These are phyloP conservation scores for Halotydeus destructor DNA, from an alignment of 1,140 invertebrate species.

Conservation along the genomic window DNA sequence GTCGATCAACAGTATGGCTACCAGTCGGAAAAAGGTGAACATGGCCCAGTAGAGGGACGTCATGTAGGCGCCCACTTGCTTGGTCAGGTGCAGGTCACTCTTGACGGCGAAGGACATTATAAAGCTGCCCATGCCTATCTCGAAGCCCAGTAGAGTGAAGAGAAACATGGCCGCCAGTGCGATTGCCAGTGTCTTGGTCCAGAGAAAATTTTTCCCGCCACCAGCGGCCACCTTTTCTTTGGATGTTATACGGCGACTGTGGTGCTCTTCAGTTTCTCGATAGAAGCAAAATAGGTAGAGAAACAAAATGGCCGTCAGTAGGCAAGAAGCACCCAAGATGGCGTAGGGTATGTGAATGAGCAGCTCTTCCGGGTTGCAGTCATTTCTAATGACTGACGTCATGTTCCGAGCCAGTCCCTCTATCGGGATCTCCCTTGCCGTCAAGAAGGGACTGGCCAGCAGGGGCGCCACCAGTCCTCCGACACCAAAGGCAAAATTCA, in stretches of 20 bases:
- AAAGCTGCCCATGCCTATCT: conserved; percentile 29
- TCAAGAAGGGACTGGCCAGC: conserved; percentile 27
- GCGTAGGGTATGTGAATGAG: background rate
- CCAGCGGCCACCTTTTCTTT: background rate
- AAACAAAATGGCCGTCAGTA: background rate
- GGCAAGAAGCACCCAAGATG: background rate
- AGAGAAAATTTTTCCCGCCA: too few relatives aligned
- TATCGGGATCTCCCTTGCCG: background rate
- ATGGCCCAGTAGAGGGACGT: conserved; percentile 31
- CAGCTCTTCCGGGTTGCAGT: background rate
- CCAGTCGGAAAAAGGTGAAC: conserved; percentile 25
- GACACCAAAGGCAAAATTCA: conserved; percentile 32
- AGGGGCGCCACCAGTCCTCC: conserved; percentile 31
- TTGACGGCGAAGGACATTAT: conserved; percentile 26
- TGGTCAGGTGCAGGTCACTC: conserved; percentile 21
- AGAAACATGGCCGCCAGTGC: too few relatives aligned
- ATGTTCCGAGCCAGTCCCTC: background rate
- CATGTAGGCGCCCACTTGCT: conserved; percentile 24
- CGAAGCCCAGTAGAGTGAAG: conserved; percentile 26
- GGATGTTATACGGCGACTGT: too few relatives aligned
- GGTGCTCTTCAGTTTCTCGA: background rate
- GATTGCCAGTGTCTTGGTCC: too few relatives aligned
- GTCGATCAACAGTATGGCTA: conserved; percentile 25
- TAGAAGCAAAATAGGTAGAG: background rate
- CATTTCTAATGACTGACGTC: background rate